Percentiles rank a stretch among this genome's conserved stretches.
Evolutionary conservation across 2,113 vertebrate genomes (phyloP).

Genomic region (Proterorhinus semilunaris): DNA sequence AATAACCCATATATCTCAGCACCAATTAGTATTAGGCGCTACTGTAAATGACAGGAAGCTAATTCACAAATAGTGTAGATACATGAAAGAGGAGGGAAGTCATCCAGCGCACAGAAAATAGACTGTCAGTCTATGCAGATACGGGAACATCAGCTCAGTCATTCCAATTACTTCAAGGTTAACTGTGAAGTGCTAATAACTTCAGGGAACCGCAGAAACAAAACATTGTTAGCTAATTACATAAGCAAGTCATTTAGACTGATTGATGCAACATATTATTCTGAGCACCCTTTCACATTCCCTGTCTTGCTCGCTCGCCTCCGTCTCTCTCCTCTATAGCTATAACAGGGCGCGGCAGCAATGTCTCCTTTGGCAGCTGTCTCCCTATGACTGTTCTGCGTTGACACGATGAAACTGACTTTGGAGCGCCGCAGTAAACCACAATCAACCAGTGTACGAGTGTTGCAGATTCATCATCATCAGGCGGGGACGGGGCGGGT

Average conservation of each 20-base stretch:
- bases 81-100: constrained; percentile 72
- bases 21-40: constrained; percentile 71
- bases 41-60: constrained; percentile 69
- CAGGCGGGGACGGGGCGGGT: constrained; percentile 45
- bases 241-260: constrained; percentile 74
- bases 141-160: constrained; percentile 57
- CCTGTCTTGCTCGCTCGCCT: constrained; percentile 10
- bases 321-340: constrained; percentile 35
- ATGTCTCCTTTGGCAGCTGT: constrained; percentile 64
- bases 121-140: constrained; percentile 65
- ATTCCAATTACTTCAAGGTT: constrained; percentile 76
- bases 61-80: constrained; percentile 71
- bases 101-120: constrained; percentile 61
- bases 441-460: constrained; percentile 71
- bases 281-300: constrained; percentile 31
- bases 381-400: constrained; percentile 49
- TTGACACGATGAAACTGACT: constrained; percentile 62
- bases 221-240: constrained; percentile 76
- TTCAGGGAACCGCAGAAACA: constrained; percentile 72
- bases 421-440: constrained; percentile 60
- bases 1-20: constrained; percentile 69
- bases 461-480: constrained; percentile 70
- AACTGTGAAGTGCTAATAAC: constrained; percentile 73
- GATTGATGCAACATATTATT: constrained; percentile 72
- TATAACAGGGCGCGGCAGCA: constrained; percentile 38